A percentile compares a stretch with the other conserved stretches of the same genome.
phyloP scores from a whole-genome alignment of 2,113 vertebrate genomes.

The Catharus minimus region DNA sequence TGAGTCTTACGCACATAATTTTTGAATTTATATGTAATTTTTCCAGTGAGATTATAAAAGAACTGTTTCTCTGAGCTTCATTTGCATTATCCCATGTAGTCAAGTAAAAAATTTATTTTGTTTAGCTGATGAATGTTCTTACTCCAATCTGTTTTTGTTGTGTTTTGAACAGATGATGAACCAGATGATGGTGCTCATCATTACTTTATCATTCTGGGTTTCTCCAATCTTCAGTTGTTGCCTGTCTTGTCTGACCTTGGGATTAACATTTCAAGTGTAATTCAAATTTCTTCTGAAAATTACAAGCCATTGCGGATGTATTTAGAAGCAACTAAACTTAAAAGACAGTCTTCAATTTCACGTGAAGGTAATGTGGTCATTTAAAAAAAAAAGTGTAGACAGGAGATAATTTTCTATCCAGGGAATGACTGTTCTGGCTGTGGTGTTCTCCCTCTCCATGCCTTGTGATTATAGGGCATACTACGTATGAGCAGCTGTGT shows the following conservation, averaged over 20 bases:
- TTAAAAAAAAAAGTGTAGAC: neutral
- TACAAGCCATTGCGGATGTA: slow-evolving; percentile 53
- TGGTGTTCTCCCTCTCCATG: neutral
- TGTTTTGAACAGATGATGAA: slow-evolving; percentile 86
- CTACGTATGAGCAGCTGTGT: neutral
- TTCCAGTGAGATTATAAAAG: neutral
- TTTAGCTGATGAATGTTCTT: neutral
- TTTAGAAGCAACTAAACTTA: slow-evolving; percentile 48
- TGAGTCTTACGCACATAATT: neutral
- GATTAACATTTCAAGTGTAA: slow-evolving; percentile 83
- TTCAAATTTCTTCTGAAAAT: slow-evolving; percentile 81
- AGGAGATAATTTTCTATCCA: neutral
- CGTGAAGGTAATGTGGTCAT: slow-evolving; percentile 66
- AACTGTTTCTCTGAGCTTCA: neutral
- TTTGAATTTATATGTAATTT: neutral
- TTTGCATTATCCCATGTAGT: neutral
- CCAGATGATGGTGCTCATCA: slow-evolving; percentile 89
- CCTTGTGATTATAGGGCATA: neutral
- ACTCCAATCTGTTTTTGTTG: neutral
- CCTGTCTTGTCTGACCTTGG: slow-evolving; percentile 79
- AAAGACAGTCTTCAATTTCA: slow-evolving; percentile 12
- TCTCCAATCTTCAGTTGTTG: slow-evolving; percentile 82
- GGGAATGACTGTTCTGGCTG: neutral
- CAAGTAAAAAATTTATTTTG: neutral
- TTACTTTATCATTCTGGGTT: slow-evolving; percentile 87